phyloP scores from a whole-genome alignment of 2,888 invertebrate species.

The Calliphora vomitoria region DNA sequence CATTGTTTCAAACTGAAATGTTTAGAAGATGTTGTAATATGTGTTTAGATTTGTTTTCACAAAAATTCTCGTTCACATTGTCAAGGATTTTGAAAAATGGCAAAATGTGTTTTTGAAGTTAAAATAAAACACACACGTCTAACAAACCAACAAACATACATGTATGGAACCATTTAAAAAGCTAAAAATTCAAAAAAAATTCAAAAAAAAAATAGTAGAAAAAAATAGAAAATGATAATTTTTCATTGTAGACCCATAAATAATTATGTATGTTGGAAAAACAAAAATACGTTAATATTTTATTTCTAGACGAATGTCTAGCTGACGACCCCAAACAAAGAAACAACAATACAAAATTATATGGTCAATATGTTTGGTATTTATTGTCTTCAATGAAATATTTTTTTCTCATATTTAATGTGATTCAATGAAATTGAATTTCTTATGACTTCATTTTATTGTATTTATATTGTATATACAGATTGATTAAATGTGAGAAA shows the following conservation, averaged over 20 bases:
- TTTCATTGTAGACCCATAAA: constrained; percentile 64
- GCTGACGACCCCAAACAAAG: not conserved
- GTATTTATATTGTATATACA: too few species aligned
- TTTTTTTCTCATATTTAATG: not conserved
- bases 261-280: constrained; percentile 59
- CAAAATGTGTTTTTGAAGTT: constrained; percentile 74
- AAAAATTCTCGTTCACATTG: constrained; percentile 48
- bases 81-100: constrained; percentile 76
- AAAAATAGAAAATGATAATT: constrained; percentile 10
- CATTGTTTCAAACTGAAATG: constrained; percentile 31
- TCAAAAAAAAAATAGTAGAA: not conserved
- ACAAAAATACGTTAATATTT: constrained; percentile 19
- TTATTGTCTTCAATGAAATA: constrained; percentile 37
- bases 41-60: not conserved
- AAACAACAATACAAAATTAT: not conserved
- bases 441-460: constrained; percentile 14
- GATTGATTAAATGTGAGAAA: not conserved
- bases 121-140: constrained; percentile 34
- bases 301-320: constrained; percentile 37
- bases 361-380: constrained; percentile 25
- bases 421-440: constrained; percentile 18
- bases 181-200: constrained; percentile 16
- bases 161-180: not conserved
- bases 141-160: not conserved
- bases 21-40: constrained; percentile 18